Conservation (phyloP, 2,888 invertebrate genomes). For the Crematogaster levior region DNA sequence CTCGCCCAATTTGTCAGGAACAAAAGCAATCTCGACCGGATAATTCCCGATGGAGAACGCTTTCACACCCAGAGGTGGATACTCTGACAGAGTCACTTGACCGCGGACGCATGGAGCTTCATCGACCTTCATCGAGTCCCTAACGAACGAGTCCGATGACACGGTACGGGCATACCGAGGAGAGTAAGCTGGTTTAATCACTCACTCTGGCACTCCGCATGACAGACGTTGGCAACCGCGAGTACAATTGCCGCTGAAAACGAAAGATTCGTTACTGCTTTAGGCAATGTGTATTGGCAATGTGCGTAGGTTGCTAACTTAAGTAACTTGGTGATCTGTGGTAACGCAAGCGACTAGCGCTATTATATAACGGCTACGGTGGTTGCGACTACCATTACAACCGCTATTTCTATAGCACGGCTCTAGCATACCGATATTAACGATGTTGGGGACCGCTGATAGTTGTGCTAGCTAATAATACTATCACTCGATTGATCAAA, state of each 20-base stretch:
- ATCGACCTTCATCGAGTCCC: conserved; percentile 16
- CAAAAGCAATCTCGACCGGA: conserved; percentile 6
- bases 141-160: conserved; percentile 32
- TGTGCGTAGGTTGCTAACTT: conserved; percentile 27
- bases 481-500: conserved; percentile 37
- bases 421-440: conserved; percentile 32
- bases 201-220: conserved; percentile 85
- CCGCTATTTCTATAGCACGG: conserved; percentile 21
- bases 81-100: conserved; percentile 8
- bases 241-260: conserved; percentile 84
- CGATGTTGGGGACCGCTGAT: conserved; percentile 9
- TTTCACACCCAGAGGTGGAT: background rate
- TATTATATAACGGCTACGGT: conserved; percentile 14
- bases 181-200: conserved; percentile 71
- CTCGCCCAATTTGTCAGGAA: conserved; percentile 5
- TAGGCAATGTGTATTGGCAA: conserved; percentile 49
- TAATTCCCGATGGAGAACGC: background rate
- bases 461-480: conserved; percentile 41
- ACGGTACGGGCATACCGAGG: conserved; percentile 59
- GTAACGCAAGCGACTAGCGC: conserved; percentile 17
- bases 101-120: conserved; percentile 13
- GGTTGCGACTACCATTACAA: conserved; percentile 34
- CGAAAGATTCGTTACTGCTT: conserved; percentile 71
- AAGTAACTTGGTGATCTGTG: background rate
- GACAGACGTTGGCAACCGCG: conserved; percentile 82